A percentile compares a stretch with the other conserved stretches of the same genome.
These are phyloP conservation scores for Zoanthus sociatus DNA, from an alignment of 92 coral and sea anemone species.

Conservation along the genomic window DNA sequence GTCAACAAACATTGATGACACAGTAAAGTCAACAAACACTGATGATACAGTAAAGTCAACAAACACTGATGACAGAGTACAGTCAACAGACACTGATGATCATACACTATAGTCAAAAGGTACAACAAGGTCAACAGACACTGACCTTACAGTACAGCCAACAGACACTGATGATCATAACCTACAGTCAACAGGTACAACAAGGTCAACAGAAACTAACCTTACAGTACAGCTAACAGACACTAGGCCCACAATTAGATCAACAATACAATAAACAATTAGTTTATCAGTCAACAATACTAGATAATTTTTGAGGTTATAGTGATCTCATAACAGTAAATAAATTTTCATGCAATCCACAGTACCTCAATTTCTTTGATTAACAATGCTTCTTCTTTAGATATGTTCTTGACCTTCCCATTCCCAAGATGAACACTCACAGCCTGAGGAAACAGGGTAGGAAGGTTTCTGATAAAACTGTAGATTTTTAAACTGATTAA, in stretches of 20 bases:
- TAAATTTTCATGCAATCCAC: not conserved
- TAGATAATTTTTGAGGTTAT: too few species aligned
- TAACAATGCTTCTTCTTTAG: constrained; percentile 94
- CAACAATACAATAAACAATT: too few species aligned
- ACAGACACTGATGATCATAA: not conserved
- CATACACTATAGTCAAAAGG: not conserved
- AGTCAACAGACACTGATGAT: too few species aligned
- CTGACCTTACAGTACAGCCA: not conserved
- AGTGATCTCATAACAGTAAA: too few species aligned
- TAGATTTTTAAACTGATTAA: too few species aligned
- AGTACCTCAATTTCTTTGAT: constrained; percentile 96
- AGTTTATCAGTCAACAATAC: too few species aligned
- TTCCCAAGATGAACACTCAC: constrained; percentile 89
- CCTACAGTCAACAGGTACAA: not conserved
- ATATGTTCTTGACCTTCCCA: constrained; percentile 91
- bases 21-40: not conserved
- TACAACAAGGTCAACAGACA: not conserved
- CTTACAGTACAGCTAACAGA: not conserved
- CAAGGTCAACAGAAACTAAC: not conserved
- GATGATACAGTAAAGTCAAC: not conserved
- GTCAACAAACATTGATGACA: not conserved
- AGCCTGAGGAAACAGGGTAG: constrained; percentile 51
- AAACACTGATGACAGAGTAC: not conserved
- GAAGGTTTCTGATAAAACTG: too few species aligned
- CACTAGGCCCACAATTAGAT: not conserved